phyloP scores from a whole-genome alignment of 2,113 vertebrate genomes.

The Calidris pugnax region DNA sequence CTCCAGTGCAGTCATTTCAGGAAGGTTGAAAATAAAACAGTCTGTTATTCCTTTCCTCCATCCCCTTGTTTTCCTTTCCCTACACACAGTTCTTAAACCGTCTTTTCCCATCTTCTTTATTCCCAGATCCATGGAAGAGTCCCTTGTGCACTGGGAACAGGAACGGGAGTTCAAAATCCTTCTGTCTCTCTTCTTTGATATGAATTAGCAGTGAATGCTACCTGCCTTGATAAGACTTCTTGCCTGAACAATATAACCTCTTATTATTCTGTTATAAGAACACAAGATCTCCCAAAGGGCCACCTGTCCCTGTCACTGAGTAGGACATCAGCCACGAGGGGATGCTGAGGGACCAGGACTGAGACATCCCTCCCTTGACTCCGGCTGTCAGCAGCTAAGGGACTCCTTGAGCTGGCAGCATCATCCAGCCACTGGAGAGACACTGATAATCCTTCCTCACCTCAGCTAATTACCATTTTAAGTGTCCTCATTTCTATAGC shows the following conservation, averaged over 20 bases:
- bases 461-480: neutral
- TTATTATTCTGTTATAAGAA: neutral
- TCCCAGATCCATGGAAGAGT: neutral
- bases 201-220: fast-evolving
- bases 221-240: neutral
- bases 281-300: neutral
- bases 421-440: neutral
- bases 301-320: neutral
- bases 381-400: slow-evolving; percentile 6
- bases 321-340: neutral
- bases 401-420: neutral
- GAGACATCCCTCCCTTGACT: neutral
- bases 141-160: neutral
- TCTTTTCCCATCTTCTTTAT: neutral
- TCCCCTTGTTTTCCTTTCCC: neutral
- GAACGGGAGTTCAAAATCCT: neutral
- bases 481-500: neutral
- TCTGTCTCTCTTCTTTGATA: neutral
- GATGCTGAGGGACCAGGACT: neutral
- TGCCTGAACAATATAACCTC: neutral
- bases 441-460: neutral
- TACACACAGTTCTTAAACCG: neutral
- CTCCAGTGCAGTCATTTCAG: neutral
- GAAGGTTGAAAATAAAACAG: neutral
- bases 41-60: neutral